Base-by-base conservation (phyloP, 2,797 vertebrate genomes). In the Acrossocheilus fasciatus region DNA sequence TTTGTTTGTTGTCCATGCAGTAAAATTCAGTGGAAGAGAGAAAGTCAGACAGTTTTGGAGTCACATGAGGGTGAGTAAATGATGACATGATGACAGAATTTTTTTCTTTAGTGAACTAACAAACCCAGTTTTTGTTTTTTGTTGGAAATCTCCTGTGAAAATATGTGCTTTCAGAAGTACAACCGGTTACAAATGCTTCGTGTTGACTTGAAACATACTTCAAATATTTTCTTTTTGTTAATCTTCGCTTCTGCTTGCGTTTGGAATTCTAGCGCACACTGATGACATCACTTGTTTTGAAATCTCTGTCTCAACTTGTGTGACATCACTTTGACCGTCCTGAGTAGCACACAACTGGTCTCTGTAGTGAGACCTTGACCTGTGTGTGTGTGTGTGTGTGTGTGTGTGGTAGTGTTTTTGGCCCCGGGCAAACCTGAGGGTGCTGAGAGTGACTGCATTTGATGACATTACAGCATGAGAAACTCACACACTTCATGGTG, bases 391-490 rank as follows among this genome's bases (percentile, higher is more conserved):
- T 39, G 39, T 39, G n/a, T 77, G 26, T 62, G n/a, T 26, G 30
- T 82, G 57, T 64, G 36, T 41, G 80, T 50, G 73, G 80, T 76
- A 83, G 81, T 85, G 77, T 69, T 91, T 91, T 86, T 91, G 91
- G 91, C 92, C 91, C 77, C 82, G 89, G 92, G 92, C 89, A 47
- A 87, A 89, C 91, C 91, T 88, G 76, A 88, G 88, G 92, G 92
- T 90, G 82, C 84, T 89, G 45, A 85, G 75, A 89, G 86, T 88
- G 87, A 86, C 84, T 85, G 83, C 76, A 88, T 91, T 90, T 91
- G 91, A 92, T 90, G 89, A 78, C 88, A 87, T 91, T 89, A 88
- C 87, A 83, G 86, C 87, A 79, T 72, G 70, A 84, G 78, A 85
- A 83, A 69, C 77, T 86, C 43, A 73, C 87, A 87, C 66, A 84